phyloP scores from a whole-genome alignment of 2,888 invertebrate genomes.

The Maniola hyperantus region DNA sequence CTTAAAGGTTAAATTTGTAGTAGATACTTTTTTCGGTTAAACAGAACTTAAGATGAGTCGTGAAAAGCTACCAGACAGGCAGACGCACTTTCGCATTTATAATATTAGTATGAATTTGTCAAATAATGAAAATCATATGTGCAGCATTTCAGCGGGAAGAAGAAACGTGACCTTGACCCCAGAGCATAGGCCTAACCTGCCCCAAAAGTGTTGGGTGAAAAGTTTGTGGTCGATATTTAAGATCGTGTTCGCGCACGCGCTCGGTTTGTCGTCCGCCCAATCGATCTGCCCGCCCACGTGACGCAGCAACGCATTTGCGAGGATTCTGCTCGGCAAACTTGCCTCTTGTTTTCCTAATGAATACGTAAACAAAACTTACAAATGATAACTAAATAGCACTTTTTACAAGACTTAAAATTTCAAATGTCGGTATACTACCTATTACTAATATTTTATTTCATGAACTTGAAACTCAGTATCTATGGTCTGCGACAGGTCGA shows the following conservation, averaged over 20 bases:
- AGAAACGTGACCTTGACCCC: constrained; percentile 78
- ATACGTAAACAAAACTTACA: constrained; percentile 29
- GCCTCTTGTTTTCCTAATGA: constrained; percentile 37
- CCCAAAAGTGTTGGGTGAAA: constrained; percentile 77
- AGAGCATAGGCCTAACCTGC: constrained; percentile 82
- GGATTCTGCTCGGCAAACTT: constrained; percentile 74
- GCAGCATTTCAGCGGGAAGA: constrained; percentile 58
- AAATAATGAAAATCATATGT: constrained; percentile 21
- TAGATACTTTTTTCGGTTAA: too few species aligned
- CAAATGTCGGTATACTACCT: not conserved
- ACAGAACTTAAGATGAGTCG: too few species aligned
- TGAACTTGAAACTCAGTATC: too few species aligned
- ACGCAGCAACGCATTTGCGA: constrained; percentile 76
- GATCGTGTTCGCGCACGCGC: constrained; percentile 74
- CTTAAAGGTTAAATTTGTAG: not conserved
- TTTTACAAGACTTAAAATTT: not conserved
- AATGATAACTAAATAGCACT: constrained; percentile 15
- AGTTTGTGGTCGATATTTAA: constrained; percentile 75
- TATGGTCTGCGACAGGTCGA: too few species aligned
- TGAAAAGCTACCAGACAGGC: too few species aligned
- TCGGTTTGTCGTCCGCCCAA: constrained; percentile 57
- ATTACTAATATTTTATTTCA: not conserved
- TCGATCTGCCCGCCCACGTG: constrained; percentile 80
- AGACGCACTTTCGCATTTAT: too few species aligned
- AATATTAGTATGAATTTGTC: not conserved